Percentiles rank a stretch among this genome's conserved stretches.
phyloP scores from a whole-genome alignment of 2,888 invertebrate species.

The Dryadula phaetusa region DNA sequence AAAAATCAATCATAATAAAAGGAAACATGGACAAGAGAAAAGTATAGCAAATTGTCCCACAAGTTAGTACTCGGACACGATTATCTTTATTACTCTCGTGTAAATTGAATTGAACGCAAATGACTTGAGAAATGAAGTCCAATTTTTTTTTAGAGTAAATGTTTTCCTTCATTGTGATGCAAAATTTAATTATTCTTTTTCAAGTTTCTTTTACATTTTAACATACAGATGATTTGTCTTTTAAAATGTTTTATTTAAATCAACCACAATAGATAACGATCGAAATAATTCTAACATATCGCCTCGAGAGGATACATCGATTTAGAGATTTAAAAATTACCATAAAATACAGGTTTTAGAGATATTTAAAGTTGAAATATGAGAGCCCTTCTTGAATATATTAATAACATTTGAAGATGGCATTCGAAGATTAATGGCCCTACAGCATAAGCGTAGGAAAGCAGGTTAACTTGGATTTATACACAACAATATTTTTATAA shows the following conservation, averaged over 20 bases:
- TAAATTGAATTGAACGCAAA: constrained; percentile 17
- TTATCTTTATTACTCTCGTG: constrained; percentile 12
- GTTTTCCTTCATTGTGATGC: no score
- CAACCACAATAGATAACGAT: background rate
- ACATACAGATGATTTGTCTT: no score
- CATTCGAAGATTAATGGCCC: constrained; percentile 1
- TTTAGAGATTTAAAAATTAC: background rate
- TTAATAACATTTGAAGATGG: background rate
- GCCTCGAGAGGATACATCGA: background rate
- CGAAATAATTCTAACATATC: background rate
- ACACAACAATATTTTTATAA: no score
- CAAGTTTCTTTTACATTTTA: background rate
- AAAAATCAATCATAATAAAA: no score
- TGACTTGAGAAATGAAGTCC: constrained; percentile 2
- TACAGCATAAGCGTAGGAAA: background rate
- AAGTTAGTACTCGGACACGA: constrained; percentile 13
- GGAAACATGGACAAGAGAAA: constrained; percentile 13
- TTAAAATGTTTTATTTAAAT: background rate
- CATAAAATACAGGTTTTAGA: constrained; percentile 8
- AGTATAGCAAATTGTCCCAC: constrained; percentile 9
- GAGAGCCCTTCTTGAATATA: background rate
- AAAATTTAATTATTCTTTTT: background rate
- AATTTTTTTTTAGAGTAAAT: constrained; percentile 4
- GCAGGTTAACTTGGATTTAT: background rate
- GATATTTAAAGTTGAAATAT: constrained; percentile 7